Evolutionary conservation across 2,113 vertebrate species (phyloP), one percentile per base, ranked within the genome.

Genomic region (Capreolus pygargus): DNA sequence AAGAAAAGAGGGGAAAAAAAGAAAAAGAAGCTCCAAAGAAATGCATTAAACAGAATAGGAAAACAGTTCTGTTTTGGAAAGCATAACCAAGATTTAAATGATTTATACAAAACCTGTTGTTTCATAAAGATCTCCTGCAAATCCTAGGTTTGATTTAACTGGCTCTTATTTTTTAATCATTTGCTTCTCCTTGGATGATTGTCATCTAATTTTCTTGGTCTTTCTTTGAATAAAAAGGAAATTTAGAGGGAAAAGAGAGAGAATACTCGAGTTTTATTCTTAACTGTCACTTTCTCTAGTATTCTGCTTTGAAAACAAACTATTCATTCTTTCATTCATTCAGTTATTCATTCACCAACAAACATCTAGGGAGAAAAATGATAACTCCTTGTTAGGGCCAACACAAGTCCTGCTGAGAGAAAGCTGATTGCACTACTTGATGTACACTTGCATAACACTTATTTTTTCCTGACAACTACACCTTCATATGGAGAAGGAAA

Each of bases 231-330:
- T 90, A 91, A 64, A 97, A 94, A 74, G 4, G 6, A 93, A 57
- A 70, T 67, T 86, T 93, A 43, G n/a, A n/a, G 70, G 28, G 50
- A 82, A 83, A 81, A 87, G 52, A 83, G 58, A 79, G 45, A 67
- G 21, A 88, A 78, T 11, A 58, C n/a, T 36, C 45, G 83, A 78
- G 10, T 15, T 88, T 83, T 94, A 55, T 30, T 91, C 86, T 88
- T 55, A 33, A 70, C 9, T 43, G 12, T 85, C n/a, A 79, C 12
- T 74, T 93, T 89, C 12, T 47, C 52, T 87, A 84, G 7, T n/a
- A 96, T 64, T 94, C 39, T 55, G 6, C 21, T 97, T 96, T 89
- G 28, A 92, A 92, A 16, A 92, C 8, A 86, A 96, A 94, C n/a
- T 14, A 55, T 67, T 57, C 27, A 89, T 1, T 52, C 3, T 54